Conservation (phyloP, 2,888 invertebrate genomes). For the Xanthia icteritia region DNA sequence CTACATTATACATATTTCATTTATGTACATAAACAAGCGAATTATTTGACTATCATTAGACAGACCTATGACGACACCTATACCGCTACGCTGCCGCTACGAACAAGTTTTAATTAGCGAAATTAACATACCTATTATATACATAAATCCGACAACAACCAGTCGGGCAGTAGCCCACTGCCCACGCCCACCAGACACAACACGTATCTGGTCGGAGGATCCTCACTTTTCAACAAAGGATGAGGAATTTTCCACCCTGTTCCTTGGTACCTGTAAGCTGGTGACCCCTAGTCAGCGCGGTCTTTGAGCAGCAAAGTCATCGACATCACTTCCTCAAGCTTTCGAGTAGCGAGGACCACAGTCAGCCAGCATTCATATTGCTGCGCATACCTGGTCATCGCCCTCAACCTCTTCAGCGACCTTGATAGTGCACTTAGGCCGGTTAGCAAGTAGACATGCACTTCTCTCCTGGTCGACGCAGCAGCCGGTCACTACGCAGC, state of each 20-base stretch:
- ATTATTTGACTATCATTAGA: not conserved
- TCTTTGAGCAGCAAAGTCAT: not conserved
- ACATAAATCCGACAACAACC: not conserved
- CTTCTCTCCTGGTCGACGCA: not conserved
- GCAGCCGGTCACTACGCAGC: not conserved
- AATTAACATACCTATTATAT: not conserved
- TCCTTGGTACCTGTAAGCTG: not conserved
- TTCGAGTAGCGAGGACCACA: not conserved
- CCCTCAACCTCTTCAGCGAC: not conserved
- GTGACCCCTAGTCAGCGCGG: not conserved
- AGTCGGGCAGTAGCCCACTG: not conserved
- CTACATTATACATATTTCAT: not conserved
- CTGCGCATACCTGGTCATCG: not conserved
- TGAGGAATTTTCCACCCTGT: not conserved
- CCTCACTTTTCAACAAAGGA: not conserved
- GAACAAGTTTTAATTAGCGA: not conserved
- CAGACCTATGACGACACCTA: not conserved
- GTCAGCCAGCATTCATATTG: not conserved
- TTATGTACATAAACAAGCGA: not conserved
- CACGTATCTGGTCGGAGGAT: not conserved
- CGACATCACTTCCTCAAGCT: conserved; percentile 2
- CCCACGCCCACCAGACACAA: not conserved
- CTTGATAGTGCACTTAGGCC: not conserved
- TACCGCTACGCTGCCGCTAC: not conserved
- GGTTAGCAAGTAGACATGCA: not conserved